A percentile compares a stretch with the other conserved stretches of the same genome.
These are phyloP conservation scores for Phocoena phocoena DNA, from an alignment of 2,113 vertebrate species.

Conservation along the genomic window DNA sequence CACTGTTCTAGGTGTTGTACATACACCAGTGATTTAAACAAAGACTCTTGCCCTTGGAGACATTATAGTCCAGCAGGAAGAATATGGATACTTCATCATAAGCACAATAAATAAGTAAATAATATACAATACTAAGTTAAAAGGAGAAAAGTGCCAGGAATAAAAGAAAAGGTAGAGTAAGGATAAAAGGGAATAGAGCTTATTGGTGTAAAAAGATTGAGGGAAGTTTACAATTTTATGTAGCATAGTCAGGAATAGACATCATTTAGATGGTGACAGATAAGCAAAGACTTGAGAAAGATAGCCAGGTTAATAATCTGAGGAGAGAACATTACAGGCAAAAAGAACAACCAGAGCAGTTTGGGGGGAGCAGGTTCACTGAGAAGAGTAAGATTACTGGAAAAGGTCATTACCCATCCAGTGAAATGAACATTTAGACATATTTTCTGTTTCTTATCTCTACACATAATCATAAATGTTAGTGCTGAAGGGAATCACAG, in stretches of 20 bases:
- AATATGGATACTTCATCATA: background rate
- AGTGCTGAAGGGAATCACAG: background rate
- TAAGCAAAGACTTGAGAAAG: background rate
- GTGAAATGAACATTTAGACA: background rate
- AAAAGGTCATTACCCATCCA: background rate
- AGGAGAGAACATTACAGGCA: background rate
- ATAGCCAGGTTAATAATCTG: background rate
- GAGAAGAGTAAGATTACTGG: background rate
- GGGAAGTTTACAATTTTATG: background rate
- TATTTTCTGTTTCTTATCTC: constrained; percentile 8
- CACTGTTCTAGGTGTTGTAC: background rate
- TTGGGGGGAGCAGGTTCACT: background rate
- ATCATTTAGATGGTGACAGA: background rate
- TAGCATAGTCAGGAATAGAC: background rate
- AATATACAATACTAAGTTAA: background rate
- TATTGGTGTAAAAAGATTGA: background rate
- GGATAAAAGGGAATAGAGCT: background rate
- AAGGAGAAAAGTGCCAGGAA: background rate
- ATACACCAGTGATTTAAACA: background rate
- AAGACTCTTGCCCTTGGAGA: background rate
- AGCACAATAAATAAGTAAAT: background rate
- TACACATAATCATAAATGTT: background rate
- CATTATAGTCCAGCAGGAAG: background rate
- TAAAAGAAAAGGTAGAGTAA: background rate
- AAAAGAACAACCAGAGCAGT: background rate